Conservation (phyloP, 2,113 vertebrate genomes). For the Odobenus rosmarus region DNA sequence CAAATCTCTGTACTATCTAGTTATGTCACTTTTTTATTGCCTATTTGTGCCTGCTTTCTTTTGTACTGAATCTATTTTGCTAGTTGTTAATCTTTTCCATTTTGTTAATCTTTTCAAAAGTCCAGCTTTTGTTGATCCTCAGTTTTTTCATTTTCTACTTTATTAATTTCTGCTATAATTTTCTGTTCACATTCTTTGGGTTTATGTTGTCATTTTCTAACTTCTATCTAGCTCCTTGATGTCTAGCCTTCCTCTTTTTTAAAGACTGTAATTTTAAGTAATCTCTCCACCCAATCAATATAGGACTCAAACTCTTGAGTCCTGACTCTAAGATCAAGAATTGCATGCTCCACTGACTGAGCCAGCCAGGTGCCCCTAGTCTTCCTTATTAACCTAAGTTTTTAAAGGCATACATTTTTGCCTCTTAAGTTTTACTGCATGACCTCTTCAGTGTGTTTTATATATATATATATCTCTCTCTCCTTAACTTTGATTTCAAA, state of each 20-base stretch:
- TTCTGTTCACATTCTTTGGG: not conserved
- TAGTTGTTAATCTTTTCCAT: not conserved
- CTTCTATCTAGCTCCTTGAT: not conserved
- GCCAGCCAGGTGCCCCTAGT: not conserved
- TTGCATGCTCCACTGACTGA: not conserved
- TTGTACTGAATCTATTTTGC: not conserved
- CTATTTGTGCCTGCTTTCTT: not conserved
- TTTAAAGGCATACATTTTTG: not conserved
- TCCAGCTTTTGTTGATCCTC: not conserved
- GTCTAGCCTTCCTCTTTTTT: not conserved
- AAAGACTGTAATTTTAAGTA: not conserved
- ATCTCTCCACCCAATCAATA: not conserved
- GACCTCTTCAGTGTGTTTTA: not conserved
- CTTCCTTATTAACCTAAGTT: not conserved
- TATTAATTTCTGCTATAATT: not conserved
- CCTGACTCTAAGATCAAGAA: not conserved
- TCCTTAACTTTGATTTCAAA: not conserved
- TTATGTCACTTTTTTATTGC: not conserved
- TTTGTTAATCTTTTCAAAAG: not conserved
- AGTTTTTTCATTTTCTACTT: not conserved
- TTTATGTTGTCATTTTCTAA: not conserved
- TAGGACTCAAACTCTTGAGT: not conserved
- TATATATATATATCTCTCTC: no score
- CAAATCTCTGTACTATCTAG: not conserved
- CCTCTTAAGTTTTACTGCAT: not conserved